These are phyloP conservation scores for Pterobdella sp. DNA, from an alignment of 2,888 invertebrate genomes.

Conservation along the genomic window DNA sequence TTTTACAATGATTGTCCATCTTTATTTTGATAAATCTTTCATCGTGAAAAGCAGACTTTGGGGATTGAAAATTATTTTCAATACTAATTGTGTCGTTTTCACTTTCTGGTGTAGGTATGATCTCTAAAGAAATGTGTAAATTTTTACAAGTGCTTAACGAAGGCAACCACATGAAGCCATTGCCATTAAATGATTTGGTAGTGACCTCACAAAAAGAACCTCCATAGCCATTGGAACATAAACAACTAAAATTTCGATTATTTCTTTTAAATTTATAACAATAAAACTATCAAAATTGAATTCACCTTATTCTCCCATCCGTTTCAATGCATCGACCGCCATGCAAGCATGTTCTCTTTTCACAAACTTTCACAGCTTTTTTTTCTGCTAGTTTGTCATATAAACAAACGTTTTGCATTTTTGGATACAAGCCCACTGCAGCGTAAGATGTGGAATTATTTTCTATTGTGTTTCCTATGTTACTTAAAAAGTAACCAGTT, in stretches of 20 bases:
- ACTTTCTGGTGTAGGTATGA: conserved; percentile 61
- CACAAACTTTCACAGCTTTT: neutral
- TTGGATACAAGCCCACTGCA: conserved; percentile 69
- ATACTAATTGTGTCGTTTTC: neutral
- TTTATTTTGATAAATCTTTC: too few relatives aligned
- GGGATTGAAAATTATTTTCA: too few relatives aligned
- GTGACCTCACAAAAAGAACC: conserved; percentile 96
- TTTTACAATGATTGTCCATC: neutral
- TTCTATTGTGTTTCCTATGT: conserved; percentile 66
- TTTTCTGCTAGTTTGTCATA: neutral
- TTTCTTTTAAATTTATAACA: neutral
- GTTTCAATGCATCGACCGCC: conserved; percentile 75
- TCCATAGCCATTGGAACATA: conserved; percentile 81
- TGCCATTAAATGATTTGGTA: conserved; percentile 75
- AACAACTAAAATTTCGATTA: conserved; percentile 58
- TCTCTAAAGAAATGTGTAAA: conserved; percentile 87
- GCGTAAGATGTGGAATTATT: conserved; percentile 92
- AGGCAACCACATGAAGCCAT: conserved; percentile 96
- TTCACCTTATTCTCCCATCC: conserved; percentile 26
- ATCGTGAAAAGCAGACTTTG: too few relatives aligned
- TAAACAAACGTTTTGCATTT: conserved; percentile 58
- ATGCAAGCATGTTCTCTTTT: conserved; percentile 81
- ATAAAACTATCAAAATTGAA: neutral
- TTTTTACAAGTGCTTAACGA: conserved; percentile 73
- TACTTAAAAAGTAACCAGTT: neutral